Base-by-base conservation (phyloP, 2,888 invertebrate genomes). In the Rhogogaster chlorosoma region DNA sequence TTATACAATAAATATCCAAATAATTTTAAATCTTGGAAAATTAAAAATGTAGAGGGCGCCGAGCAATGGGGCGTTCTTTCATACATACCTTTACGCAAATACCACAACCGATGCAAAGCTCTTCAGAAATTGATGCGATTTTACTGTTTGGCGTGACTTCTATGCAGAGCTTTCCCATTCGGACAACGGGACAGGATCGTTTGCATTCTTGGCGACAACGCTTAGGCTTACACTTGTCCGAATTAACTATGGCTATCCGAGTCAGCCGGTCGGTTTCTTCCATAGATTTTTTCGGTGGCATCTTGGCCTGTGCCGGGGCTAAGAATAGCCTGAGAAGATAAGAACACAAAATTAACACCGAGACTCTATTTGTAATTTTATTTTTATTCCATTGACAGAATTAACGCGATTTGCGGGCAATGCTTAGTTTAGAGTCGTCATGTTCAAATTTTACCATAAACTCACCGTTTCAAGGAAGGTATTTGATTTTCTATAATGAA, bases 81-180 rank as follows among this genome's bases (percentile, higher is more conserved):
- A 26, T 2, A 32, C 38, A 36, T 67, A 83, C 82, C 96, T 99
- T 99, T 86, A 99, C 98, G 95, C 99, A 99, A 91, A 99, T 99
- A 96, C 99, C 99, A 94, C 99, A 99, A 91, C 99, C 99, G 91
- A 99, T 99, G 94, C 99, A 99, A 5, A 99, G 95, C 93, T 99
- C 99, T 94, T 99, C 99, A 75, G 99, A 99, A 93, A 99, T 98
- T 70, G 97, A 96, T 61, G 99, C 99, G 89, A 99, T 98, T 94
- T 99, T 99, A 91, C 98, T 98, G 90, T 98, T 98, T 15, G 99
- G 97, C 71, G 96, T 96, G 67, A 99, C 99, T 95, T 99, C 99
- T 91, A 99, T 99, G 94, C 99, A 99, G 64, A 99, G 96, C 94
- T 99, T 99, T 92, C 99, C 99, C 98, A 99, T 99, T 89, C 99